Percentiles rank a stretch among this genome's conserved stretches.
Conservation (phyloP, 2,113 vertebrate species). For the Bubalus kerabau region DNA sequence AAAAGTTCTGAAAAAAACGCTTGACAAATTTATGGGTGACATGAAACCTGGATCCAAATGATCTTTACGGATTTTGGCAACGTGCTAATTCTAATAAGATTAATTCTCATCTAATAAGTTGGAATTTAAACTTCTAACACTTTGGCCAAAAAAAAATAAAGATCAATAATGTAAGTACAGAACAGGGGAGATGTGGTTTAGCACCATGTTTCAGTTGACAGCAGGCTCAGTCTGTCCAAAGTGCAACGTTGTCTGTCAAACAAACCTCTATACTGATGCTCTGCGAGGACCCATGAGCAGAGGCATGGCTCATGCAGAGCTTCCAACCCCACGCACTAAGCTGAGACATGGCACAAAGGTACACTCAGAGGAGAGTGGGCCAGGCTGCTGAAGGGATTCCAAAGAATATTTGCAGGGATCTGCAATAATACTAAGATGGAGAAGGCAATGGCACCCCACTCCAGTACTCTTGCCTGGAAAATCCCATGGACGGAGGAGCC, state of each 20-base stretch:
- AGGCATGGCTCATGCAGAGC: not conserved
- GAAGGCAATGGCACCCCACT: too few relatives aligned
- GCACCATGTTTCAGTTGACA: not conserved
- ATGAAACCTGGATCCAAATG: not conserved
- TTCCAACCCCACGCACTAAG: too few relatives aligned
- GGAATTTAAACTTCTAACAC: not conserved
- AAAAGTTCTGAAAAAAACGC: not conserved
- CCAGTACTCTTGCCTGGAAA: too few relatives aligned
- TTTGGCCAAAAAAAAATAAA: not conserved
- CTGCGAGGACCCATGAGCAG: not conserved
- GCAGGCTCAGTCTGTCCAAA: not conserved
- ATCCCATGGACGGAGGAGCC: too few relatives aligned
- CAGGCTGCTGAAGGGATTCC: not conserved
- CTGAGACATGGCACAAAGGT: not conserved
- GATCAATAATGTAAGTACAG: not conserved
- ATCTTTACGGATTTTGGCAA: slow-evolving; percentile 2
- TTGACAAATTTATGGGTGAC: not conserved
- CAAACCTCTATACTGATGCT: not conserved
- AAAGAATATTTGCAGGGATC: not conserved
- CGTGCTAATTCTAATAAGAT: slow-evolving; percentile 11
- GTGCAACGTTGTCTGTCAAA: not conserved
- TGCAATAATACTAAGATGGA: not conserved
- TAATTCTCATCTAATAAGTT: slow-evolving; percentile 37
- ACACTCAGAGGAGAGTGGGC: not conserved
- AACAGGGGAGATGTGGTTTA: not conserved